Evolutionary conservation across 2,888 invertebrate species (phyloP).

Genomic region (Xestia sexstrigata): DNA sequence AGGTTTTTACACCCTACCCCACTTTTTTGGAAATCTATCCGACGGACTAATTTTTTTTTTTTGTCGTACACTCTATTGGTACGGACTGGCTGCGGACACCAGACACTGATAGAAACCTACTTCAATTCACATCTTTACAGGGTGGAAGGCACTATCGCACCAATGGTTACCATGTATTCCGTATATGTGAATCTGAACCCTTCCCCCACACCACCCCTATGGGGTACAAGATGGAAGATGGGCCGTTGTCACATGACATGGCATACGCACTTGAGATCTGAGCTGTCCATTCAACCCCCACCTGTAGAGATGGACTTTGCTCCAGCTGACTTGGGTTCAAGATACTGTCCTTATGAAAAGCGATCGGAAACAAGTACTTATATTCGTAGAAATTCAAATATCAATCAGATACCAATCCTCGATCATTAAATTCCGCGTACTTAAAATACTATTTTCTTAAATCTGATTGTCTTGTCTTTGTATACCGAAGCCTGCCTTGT

Average conservation of each 20-base stretch:
- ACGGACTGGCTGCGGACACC: too few species aligned
- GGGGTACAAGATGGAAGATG: background rate
- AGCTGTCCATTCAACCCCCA: background rate
- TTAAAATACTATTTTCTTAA: constrained; percentile 42
- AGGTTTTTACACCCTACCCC: too few species aligned
- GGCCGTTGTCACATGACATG: background rate
- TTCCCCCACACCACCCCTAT: too few species aligned
- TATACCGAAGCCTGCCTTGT: constrained; percentile 46
- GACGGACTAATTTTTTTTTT: too few species aligned
- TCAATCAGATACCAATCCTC: background rate
- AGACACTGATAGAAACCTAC: too few species aligned
- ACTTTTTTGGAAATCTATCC: too few species aligned
- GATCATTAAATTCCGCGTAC: constrained; percentile 7
- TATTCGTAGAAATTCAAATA: background rate
- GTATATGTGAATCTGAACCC: too few species aligned
- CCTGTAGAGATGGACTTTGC: background rate
- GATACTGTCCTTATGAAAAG: background rate
- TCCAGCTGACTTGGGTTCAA: background rate
- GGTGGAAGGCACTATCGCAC: too few species aligned
- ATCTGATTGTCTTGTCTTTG: constrained; percentile 51
- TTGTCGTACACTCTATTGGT: too few species aligned
- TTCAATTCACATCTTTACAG: too few species aligned
- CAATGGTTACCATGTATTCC: too few species aligned
- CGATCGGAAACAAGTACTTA: background rate
- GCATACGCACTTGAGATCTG: background rate